Evolutionary conservation across 2,797 vertebrate genomes (phyloP).

Genomic region (Gambusia yucatana): DNA sequence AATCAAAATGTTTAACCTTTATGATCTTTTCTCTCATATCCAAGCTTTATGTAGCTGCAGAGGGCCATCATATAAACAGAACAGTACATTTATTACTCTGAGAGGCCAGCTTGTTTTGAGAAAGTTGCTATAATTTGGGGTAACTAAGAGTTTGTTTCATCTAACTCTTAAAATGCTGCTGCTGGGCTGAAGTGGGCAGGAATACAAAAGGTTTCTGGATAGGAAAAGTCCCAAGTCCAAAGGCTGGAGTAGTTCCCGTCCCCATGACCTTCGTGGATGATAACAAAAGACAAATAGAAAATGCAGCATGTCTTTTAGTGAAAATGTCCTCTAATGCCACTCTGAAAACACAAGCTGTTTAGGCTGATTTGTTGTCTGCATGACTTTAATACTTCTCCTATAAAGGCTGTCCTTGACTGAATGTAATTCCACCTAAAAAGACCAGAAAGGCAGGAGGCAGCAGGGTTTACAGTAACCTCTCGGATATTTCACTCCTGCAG

Average conservation of each 20-base stretch:
- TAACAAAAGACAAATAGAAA: conserved; percentile 62
- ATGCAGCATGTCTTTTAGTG: conserved; percentile 28
- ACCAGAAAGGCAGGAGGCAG: conserved; percentile 70
- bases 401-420: conserved; percentile 72
- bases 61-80: background rate
- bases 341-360: conserved; percentile 63
- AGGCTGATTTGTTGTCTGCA: conserved; percentile 74
- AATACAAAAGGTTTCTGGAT: background rate
- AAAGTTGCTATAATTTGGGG: background rate
- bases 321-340: conserved; percentile 53
- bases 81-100: background rate
- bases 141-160: background rate
- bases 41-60: background rate
- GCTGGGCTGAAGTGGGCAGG: background rate
- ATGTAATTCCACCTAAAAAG: conserved; percentile 63
- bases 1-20: background rate
- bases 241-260: conserved; percentile 17
- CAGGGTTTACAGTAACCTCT: conserved; percentile 73
- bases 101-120: background rate
- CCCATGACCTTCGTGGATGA: conserved; percentile 60
- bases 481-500: conserved; percentile 78
- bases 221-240: background rate
- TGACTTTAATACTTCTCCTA: conserved; percentile 62
- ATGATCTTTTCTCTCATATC: background rate
- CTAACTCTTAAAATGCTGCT: background rate